phyloP scores from a whole-genome alignment of 1,140 invertebrate genomes.

The Caenorhabditis remanei region DNA sequence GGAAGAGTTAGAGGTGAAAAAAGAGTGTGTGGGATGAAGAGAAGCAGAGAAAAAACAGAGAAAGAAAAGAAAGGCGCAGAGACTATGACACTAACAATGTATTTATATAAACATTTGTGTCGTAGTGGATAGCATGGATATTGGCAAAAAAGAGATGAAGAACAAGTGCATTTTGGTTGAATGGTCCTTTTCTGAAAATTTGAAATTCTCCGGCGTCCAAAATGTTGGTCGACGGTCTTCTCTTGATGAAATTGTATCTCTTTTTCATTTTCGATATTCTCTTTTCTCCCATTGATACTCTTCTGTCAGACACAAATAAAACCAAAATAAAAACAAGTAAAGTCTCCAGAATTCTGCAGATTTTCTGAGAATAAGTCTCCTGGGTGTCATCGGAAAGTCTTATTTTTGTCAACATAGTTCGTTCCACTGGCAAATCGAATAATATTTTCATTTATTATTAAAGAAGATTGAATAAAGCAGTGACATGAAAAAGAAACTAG shows the following conservation, averaged over 20 bases:
- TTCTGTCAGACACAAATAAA: too few relatives aligned
- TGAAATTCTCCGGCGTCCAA: neutral
- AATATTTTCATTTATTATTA: too few relatives aligned
- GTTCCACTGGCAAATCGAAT: too few relatives aligned
- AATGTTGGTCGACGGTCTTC: neutral
- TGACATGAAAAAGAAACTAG: neutral
- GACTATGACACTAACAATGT: slow-evolving; percentile 47
- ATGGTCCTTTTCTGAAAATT: too few relatives aligned
- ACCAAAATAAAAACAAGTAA: too few relatives aligned
- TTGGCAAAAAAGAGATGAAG: neutral
- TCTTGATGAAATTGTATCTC: neutral
- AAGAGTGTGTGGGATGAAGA: slow-evolving; percentile 19
- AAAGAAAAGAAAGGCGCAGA: slow-evolving; percentile 35
- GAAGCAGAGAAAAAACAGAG: slow-evolving; percentile 19
- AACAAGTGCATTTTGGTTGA: slow-evolving; percentile 11
- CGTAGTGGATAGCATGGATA: neutral
- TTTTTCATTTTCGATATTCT: neutral
- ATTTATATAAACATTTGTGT: slow-evolving; percentile 38
- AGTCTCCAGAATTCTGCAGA: too few relatives aligned
- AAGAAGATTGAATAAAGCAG: too few relatives aligned
- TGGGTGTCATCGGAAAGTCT: neutral
- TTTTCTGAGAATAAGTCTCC: neutral
- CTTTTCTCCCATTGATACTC: too few relatives aligned
- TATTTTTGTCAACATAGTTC: neutral
- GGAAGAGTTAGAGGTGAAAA: slow-evolving; percentile 38